Percentiles rank a stretch among this genome's conserved stretches.
Conservation (phyloP, 2,888 invertebrate species). For the Harpalus rufipes region DNA sequence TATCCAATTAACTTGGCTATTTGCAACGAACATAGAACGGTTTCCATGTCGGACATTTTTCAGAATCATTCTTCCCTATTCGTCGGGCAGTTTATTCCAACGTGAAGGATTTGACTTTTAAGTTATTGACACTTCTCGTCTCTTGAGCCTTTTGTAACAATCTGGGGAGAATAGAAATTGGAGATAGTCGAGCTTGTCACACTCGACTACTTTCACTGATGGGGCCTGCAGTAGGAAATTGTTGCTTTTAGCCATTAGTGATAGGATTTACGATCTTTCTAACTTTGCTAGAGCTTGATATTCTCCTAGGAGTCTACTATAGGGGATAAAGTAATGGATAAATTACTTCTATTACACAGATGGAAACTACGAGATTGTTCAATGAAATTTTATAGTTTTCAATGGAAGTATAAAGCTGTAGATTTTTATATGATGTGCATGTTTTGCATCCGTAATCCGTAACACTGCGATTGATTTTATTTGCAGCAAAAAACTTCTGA, state of each 20-base stretch:
- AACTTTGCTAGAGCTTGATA: constrained; percentile 19
- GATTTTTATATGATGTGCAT: too few species aligned
- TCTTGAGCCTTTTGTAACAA: constrained; percentile 35
- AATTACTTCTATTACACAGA: constrained; percentile 21
- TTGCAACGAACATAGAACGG: not conserved
- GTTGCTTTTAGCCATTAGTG: constrained; percentile 53
- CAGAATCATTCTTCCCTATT: not conserved
- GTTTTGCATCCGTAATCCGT: too few species aligned
- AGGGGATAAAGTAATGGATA: constrained; percentile 14
- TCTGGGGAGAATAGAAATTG: constrained; percentile 54
- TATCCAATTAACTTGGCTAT: not conserved
- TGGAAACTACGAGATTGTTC: constrained; percentile 11
- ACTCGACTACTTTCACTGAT: constrained; percentile 55
- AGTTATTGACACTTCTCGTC: constrained; percentile 52
- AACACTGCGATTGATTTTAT: too few species aligned
- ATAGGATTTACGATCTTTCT: constrained; percentile 40
- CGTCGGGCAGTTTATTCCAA: constrained; percentile 12
- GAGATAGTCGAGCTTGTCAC: constrained; percentile 45
- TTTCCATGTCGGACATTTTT: constrained; percentile 3
- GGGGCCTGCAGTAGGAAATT: constrained; percentile 16
- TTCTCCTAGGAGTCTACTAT: constrained; percentile 23
- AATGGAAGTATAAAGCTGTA: not conserved
- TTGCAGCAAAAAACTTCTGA: too few species aligned
- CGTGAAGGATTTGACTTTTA: constrained; percentile 50
- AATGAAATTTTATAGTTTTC: constrained; percentile 26